A percentile compares a stretch with the other conserved stretches of the same genome.
Conservation (phyloP, 2,113 vertebrate genomes). For the Neolamprologus kungweensis region DNA sequence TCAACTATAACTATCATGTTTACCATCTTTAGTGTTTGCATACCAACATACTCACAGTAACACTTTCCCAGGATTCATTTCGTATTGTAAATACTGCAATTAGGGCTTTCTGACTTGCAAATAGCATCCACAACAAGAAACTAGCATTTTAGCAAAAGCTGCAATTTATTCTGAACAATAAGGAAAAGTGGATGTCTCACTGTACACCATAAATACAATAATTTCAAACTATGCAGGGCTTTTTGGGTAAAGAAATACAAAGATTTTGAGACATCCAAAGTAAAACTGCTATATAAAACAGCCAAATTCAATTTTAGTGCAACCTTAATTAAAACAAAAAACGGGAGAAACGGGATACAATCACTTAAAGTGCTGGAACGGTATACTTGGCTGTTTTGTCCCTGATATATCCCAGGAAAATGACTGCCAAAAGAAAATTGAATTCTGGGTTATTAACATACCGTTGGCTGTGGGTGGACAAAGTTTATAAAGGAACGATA, state of each 20-base stretch:
- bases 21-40: neutral
- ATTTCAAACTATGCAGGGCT: neutral
- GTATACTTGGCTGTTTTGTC: neutral
- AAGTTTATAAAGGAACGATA: constrained; percentile 36
- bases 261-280: neutral
- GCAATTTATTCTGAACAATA: neutral
- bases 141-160: neutral
- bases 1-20: neutral
- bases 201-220: neutral
- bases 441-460: constrained; percentile 38
- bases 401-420: neutral
- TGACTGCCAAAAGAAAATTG: constrained; percentile 23
- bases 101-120: neutral
- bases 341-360: neutral
- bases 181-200: neutral
- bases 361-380: neutral
- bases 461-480: neutral
- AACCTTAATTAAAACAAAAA: neutral
- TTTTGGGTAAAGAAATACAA: neutral
- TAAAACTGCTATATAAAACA: neutral
- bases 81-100: neutral
- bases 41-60: neutral
- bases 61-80: neutral
- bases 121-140: neutral
- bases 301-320: neutral